Conservation (phyloP, 2,888 invertebrate genomes). For the Plemyria rubiginata region DNA sequence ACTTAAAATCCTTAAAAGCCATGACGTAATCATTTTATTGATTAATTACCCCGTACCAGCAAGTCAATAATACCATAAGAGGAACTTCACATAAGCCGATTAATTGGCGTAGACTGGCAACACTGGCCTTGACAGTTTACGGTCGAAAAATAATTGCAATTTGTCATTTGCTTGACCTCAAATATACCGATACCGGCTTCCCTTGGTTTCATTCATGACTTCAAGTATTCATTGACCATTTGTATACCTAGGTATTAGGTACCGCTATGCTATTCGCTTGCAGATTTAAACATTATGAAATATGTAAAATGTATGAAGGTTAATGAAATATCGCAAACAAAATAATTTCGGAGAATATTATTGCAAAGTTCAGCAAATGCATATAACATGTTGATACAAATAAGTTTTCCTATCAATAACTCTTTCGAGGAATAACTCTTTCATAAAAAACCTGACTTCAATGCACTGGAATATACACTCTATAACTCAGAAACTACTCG, state of each 20-base stretch:
- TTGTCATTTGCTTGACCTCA: conserved; percentile 32
- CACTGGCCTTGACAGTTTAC: conserved; percentile 32
- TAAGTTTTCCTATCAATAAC: no score
- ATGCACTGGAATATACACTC: no score
- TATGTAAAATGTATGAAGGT: no score
- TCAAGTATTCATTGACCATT: conserved; percentile 26
- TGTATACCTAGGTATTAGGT: background rate
- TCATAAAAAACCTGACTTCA: no score
- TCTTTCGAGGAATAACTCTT: no score
- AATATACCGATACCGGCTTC: conserved; percentile 21
- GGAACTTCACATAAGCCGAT: conserved; percentile 42
- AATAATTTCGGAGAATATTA: no score
- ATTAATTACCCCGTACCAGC: conserved; percentile 35
- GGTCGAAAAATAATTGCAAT: conserved; percentile 35
- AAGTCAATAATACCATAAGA: conserved; percentile 35
- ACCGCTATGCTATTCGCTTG: no score
- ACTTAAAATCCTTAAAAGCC: conserved; percentile 16
- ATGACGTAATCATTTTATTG: conserved; percentile 39
- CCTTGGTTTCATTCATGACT: conserved; percentile 36
- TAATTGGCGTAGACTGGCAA: conserved; percentile 28
- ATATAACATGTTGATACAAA: no score
- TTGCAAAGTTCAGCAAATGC: no score
- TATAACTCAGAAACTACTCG: no score
- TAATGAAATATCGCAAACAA: no score
- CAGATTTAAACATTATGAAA: no score